phyloP scores from a whole-genome alignment of 2,113 vertebrate genomes.

The Lasiurus borealis region DNA sequence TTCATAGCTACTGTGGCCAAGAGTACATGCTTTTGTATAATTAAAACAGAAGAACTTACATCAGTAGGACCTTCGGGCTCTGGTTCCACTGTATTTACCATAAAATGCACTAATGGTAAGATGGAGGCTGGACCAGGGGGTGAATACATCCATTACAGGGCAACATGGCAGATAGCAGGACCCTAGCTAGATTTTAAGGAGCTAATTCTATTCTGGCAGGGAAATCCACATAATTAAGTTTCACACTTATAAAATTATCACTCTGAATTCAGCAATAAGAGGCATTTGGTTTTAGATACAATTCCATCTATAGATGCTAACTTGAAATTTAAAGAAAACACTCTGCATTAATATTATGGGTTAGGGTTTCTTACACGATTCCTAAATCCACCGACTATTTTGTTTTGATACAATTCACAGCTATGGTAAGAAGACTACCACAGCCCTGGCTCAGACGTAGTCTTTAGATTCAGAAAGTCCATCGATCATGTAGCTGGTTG shows the following conservation, averaged over 20 bases:
- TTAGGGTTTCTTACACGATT: constrained; percentile 72
- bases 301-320: constrained; percentile 66
- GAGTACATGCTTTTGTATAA: constrained; percentile 53
- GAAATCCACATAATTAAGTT: constrained; percentile 68
- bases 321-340: constrained; percentile 78
- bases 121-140: constrained; percentile 16
- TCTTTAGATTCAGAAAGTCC: constrained; percentile 93
- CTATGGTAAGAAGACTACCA: constrained; percentile 47
- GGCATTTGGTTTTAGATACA: constrained; percentile 73
- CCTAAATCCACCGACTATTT: constrained; percentile 79
- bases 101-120: constrained; percentile 29
- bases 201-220: constrained; percentile 62
- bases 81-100: constrained; percentile 52
- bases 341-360: constrained; percentile 73
- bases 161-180: constrained; percentile 47
- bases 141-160: constrained; percentile 45
- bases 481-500: constrained; percentile 93
- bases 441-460: not conserved
- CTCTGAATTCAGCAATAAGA: constrained; percentile 74
- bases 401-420: constrained; percentile 79
- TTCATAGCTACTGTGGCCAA: constrained; percentile 55
- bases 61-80: constrained; percentile 43
- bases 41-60: constrained; percentile 59
- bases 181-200: constrained; percentile 68
- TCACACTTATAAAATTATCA: constrained; percentile 75